Evolutionary conservation across 2,113 vertebrate genomes (phyloP).

Genomic region (Salvelinus alpinus): DNA sequence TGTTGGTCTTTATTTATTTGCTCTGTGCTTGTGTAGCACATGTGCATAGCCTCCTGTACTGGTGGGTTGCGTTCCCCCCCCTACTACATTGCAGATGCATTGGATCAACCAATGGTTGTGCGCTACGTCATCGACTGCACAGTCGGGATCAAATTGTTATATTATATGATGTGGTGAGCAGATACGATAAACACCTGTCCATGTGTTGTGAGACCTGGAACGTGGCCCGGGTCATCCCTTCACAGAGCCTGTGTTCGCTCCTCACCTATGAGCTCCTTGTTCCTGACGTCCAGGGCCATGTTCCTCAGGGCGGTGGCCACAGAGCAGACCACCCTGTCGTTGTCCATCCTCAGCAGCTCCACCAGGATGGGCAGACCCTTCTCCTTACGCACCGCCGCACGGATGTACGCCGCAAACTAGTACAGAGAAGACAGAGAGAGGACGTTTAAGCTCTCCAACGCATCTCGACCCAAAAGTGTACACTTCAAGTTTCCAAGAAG

Average conservation of each 20-base stretch:
- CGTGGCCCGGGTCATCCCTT: too few relatives aligned
- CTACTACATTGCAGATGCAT: too few relatives aligned
- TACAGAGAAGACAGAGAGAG: neutral
- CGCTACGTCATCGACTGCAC: too few relatives aligned
- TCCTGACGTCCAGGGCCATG: conserved; percentile 95
- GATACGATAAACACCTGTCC: too few relatives aligned
- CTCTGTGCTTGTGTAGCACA: neutral
- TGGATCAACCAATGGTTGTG: too few relatives aligned
- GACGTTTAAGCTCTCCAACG: neutral
- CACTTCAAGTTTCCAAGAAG: neutral
- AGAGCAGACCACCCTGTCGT: conserved; percentile 94
- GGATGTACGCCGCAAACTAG: conserved; percentile 90
- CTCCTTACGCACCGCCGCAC: conserved; percentile 94
- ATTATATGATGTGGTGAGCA: too few relatives aligned
- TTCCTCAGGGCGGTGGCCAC: conserved; percentile 95
- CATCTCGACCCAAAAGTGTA: neutral
- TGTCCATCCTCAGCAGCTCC: conserved; percentile 96
- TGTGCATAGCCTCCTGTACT: neutral
- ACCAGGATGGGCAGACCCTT: conserved; percentile 98
- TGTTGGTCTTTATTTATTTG: neutral
- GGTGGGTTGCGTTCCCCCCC: too few relatives aligned
- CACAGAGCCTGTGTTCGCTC: neutral
- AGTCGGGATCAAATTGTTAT: too few relatives aligned
- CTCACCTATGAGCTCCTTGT: conserved; percentile 97
- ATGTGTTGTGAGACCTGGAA: too few relatives aligned